Evolutionary conservation across 2,888 invertebrate genomes (phyloP), one percentile per base, ranked within the genome.

Genomic region (Diloba caeruleocephala): DNA sequence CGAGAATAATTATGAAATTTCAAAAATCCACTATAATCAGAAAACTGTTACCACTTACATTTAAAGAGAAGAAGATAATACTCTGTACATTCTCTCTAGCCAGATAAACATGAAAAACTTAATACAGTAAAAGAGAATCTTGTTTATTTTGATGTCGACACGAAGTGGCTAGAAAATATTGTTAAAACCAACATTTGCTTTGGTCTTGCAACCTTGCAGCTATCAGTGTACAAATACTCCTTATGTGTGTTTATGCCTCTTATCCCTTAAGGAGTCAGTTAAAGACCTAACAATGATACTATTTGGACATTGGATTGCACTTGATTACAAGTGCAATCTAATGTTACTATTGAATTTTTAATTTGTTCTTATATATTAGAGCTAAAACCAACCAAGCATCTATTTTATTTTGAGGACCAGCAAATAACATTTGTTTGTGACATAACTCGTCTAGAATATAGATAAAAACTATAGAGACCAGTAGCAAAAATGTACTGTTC

Each of bases 91-190:
- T 43, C 38, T 57, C 42, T 45, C 36, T 28, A 62, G 58, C 38
- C 43, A 12, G 31, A 25, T 53, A 59, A 54, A 65, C 45, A 65
- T 65, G 58, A 71, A 54, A 66, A 64, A 57, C 43, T 46, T 84
- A 80, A 79, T 56, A 65, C 49, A 54, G 43, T 60, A 65, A 65
- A 63, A 61, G 67, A 67, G 46, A 83, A 84, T 87, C 79, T 79
- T 92, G 85, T 91, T 91, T 91, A 87, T 86, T 87, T 82, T 88
- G 88, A 88, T 92, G 91, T 91, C 88, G 87, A 92, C 91, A 91
- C 86, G 76, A 78, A 91, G 91, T 88, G 87, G 79, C 79, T 81
- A 82, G 85, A 87, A 88, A 90, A 90, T 92, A 91, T 91, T 91
- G 86, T 90, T 85, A 72, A 79, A 80, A 80, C 85, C 85, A 92